Percentiles rank a stretch among this genome's conserved stretches.
Evolutionary conservation across 1,140 invertebrate genomes (phyloP).

Genomic region (Schlechtendalia chinensis): DNA sequence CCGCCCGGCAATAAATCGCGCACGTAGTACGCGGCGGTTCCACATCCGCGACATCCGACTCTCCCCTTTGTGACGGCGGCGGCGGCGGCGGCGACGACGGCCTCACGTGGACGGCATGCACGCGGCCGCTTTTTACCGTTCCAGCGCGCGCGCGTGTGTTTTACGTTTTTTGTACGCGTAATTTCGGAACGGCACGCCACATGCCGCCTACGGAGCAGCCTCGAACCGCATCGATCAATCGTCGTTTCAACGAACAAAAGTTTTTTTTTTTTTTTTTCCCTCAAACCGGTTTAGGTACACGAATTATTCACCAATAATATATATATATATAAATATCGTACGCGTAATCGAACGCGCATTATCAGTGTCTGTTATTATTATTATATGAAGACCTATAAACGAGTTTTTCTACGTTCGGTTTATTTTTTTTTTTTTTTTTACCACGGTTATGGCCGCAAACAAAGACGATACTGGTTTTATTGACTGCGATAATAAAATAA

Average conservation of each 20-base stretch:
- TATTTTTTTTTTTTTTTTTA: neutral
- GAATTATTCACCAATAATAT: neutral
- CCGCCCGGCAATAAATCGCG: constrained; percentile 9
- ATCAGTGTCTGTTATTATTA: neutral
- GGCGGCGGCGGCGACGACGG: too few species aligned
- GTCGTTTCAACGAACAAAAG: neutral
- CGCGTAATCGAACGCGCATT: constrained; percentile 13
- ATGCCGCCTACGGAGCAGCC: neutral
- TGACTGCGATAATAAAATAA: constrained; percentile 19
- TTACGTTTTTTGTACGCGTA: neutral
- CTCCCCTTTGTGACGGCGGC: too few species aligned
- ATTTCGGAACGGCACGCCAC: neutral
- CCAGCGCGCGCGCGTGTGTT: neutral
- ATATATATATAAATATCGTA: too few species aligned
- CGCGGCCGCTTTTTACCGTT: neutral
- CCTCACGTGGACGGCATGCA: constrained; percentile 10
- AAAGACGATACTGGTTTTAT: constrained; percentile 1
- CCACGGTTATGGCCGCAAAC: neutral
- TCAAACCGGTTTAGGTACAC: too few species aligned
- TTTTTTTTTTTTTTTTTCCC: too few species aligned
- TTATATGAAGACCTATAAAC: constrained; percentile 14
- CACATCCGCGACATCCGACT: constrained; percentile 8
- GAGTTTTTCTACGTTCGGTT: neutral
- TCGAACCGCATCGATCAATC: neutral
- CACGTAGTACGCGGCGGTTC: too few species aligned